Evolutionary conservation across 2,888 invertebrate genomes (phyloP), one percentile per base, ranked within the genome.

Genomic region (Drosophila atroscutellata): DNA sequence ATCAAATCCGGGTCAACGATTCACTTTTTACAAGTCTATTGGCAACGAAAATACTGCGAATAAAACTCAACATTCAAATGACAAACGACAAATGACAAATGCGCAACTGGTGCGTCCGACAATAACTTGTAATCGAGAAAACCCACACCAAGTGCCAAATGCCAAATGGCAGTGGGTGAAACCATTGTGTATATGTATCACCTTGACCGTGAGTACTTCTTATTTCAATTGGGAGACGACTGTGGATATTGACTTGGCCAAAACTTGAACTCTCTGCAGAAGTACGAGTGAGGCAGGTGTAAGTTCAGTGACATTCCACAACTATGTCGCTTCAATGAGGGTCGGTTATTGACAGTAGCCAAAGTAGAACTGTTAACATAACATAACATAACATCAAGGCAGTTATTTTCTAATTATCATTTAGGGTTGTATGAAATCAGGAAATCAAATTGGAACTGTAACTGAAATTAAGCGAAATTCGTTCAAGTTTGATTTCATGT

Each of bases 131-230:
- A 54, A 52, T 73, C 56, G 62, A 58, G 37, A 69, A 45, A 55
- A 6, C 80, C 77, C 65, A 77, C 80, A 70, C 70, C n/a, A 15
- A 7, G n/a, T 59, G 45, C 45, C 45, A 45, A 45, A 45, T 45
- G 45, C 8, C 45, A 45, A 42, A 18, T 55, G 47, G 28, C 26
- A 37, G 64, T 75, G 63, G 75, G 58, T 47, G 64, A 51, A 32
- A 50, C 50, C 34, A 37, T 70, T n/a, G 9, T 37, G 37, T 49
- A 59, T 57, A 34, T 59, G 18, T 55, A 52, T 67, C 75, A 50
- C 80, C 80, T 77, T 77, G 77, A 77, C 77, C 80, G 70, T 80
- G 77, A 70, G 61, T 62, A 62, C 55, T 61, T 70, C n/a, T 51
- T 34, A 59, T 24, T 54, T 45, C 32, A 24, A 4, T 28, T 36